A percentile compares a stretch with the other conserved stretches of the same genome.
Evolutionary conservation across 2,113 vertebrate genomes (phyloP).

Genomic region (Axis porcinus): DNA sequence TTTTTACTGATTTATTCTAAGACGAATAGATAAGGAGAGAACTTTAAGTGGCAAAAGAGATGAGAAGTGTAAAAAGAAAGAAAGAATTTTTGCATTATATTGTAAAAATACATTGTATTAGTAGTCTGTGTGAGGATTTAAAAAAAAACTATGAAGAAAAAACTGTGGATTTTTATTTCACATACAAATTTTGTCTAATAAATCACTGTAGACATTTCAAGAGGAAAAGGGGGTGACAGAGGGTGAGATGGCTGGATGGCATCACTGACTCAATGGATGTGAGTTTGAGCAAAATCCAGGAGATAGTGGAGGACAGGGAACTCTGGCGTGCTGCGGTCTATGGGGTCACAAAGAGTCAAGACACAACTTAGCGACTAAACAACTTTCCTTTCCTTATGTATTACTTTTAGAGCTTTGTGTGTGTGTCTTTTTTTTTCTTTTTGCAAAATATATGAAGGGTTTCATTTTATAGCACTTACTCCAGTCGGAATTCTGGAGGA

Average conservation of each 20-base stretch:
- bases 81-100: background rate
- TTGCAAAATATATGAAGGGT: background rate
- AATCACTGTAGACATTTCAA: background rate
- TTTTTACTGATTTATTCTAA: background rate
- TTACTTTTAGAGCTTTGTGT: background rate
- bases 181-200: background rate
- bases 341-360: background rate
- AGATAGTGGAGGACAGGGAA: background rate
- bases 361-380: background rate
- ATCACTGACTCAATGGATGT: background rate
- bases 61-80: background rate
- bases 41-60: background rate
- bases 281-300: background rate
- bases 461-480: background rate
- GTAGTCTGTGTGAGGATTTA: background rate
- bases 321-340: background rate
- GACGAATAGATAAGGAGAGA: background rate
- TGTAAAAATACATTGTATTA: background rate
- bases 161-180: background rate
- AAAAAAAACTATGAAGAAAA: background rate
- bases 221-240: background rate
- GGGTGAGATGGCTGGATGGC: background rate
- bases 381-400: background rate
- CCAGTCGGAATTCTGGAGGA: background rate
- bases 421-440: background rate